Base-by-base conservation (phyloP, 1,140 invertebrate species). In the Formica selysi region DNA sequence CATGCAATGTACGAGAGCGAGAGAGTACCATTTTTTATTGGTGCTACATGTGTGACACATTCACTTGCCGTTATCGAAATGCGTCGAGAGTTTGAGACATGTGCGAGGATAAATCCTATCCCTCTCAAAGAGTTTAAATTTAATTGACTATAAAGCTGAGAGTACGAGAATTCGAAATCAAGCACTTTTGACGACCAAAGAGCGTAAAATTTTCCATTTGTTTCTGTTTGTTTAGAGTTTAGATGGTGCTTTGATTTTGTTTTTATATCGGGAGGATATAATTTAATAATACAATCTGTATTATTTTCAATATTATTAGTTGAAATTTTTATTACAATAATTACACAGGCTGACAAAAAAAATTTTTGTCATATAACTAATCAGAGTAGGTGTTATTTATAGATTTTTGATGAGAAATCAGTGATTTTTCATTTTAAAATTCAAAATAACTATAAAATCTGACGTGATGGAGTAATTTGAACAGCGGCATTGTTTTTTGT, bases 1-100 rank as follows among this genome's bases (percentile, higher is more conserved):
- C 16, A 62, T n/a, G 41, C 48, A 38, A 29, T 62, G 3, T 51
- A 48, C 19, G 41, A 67, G 36, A 70, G 22, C 10, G 8, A 51
- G n/a, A 70, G 36, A 41, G 41, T 71, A 7, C n/a, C 7, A 38
- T 19, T 41, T 71, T 81, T 73, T 81, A 59, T 70, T 48, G 19
- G 4, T 26, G 54, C 16, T 51, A 81, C 51, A 54, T 81, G 22
- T 67, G 65, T 61, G 22, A 61, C 13, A 59, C 38, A 65, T 70
- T 54, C 13, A 26, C 29, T 41, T 36, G 10, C 11, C 36, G 67
- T 81, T 81, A 32, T 73, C 67, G 26, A 41, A 81, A 73, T 73
- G 26, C 26, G 11, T 38, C 38, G 32, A 19, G 54, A 38, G 44
- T n/a, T 48, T 19, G 64, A 54, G n/a, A 16, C 67, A 71, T 19